These are phyloP conservation scores for Epirrita christyi DNA, from an alignment of 2,888 invertebrate genomes.

Conservation along the genomic window DNA sequence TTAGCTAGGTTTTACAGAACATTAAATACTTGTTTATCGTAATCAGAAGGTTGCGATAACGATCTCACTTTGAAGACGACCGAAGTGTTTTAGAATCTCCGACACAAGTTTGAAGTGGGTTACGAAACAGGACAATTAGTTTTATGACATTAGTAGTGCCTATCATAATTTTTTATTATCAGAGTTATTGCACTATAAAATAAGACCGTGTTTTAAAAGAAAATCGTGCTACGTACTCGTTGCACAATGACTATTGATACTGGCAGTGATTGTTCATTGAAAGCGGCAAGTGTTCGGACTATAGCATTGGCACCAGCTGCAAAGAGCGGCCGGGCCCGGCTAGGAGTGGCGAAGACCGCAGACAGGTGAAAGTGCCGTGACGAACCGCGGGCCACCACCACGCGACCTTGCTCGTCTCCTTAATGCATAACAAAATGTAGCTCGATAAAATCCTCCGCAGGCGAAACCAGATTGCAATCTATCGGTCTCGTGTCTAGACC, in stretches of 20 bases:
- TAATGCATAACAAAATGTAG: slow-evolving; percentile 46
- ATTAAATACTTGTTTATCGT: slow-evolving; percentile 12
- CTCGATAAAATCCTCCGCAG: slow-evolving; percentile 40
- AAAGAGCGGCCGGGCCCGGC: slow-evolving; percentile 30
- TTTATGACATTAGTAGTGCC: slow-evolving; percentile 11
- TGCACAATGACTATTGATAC: slow-evolving; percentile 24
- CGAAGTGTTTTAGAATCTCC: slow-evolving; percentile 16
- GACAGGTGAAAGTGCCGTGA: slow-evolving; percentile 71
- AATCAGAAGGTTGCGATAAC: slow-evolving; percentile 9
- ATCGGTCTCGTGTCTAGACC: slow-evolving; percentile 23
- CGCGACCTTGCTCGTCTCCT: slow-evolving; percentile 67
- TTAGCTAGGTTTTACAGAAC: too few species aligned
- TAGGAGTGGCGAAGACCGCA: slow-evolving; percentile 42
- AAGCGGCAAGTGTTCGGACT: slow-evolving; percentile 20
- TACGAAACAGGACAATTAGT: slow-evolving; percentile 17
- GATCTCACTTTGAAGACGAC: slow-evolving; percentile 16
- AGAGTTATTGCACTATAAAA: slow-evolving; percentile 21
- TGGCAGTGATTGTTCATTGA: slow-evolving; percentile 17
- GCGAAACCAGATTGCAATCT: slow-evolving; percentile 23
- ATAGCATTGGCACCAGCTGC: slow-evolving; percentile 33
- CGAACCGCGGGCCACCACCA: slow-evolving; percentile 46
- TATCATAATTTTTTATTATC: slow-evolving; percentile 20
- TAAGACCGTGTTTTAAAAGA: slow-evolving; percentile 8
- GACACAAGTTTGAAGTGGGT: slow-evolving; percentile 14
- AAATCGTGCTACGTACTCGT: slow-evolving; percentile 3